Evolutionary conservation across 2,797 vertebrate genomes (phyloP).

Genomic region (Florisuga fusca): DNA sequence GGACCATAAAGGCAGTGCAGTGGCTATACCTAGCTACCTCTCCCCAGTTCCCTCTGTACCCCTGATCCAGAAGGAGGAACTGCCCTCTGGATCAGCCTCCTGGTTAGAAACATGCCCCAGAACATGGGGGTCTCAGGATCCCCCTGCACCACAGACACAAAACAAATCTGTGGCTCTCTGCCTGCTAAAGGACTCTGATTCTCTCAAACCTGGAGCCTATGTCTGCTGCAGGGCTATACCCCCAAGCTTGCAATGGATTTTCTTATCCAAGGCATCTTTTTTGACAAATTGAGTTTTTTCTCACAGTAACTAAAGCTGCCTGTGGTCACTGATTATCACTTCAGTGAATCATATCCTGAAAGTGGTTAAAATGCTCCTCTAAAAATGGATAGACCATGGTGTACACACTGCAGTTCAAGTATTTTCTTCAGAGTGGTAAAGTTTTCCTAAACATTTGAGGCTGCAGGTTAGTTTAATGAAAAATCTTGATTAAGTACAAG

Average conservation of each 20-base stretch:
- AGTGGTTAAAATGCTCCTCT: neutral
- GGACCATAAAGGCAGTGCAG: neutral
- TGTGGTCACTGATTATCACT: neutral
- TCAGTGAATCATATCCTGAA: neutral
- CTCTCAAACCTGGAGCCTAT: neutral
- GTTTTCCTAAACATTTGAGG: neutral
- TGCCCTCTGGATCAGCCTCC: neutral
- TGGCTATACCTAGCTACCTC: neutral
- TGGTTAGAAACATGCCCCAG: neutral
- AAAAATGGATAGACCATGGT: neutral
- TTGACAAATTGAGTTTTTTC: neutral
- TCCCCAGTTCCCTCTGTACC: neutral
- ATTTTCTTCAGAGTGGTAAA: neutral
- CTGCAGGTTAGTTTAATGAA: neutral
- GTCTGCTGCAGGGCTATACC: neutral
- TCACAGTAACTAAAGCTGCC: neutral
- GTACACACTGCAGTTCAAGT: neutral
- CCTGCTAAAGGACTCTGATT: neutral
- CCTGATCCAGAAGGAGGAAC: neutral
- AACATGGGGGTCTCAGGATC: neutral
- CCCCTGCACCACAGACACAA: neutral
- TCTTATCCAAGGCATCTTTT: neutral
- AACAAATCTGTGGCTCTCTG: neutral
- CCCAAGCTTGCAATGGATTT: neutral
- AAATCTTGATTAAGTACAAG: neutral